Base-by-base conservation (phyloP, 2,888 invertebrate species). In the Melipona bicolor region DNA sequence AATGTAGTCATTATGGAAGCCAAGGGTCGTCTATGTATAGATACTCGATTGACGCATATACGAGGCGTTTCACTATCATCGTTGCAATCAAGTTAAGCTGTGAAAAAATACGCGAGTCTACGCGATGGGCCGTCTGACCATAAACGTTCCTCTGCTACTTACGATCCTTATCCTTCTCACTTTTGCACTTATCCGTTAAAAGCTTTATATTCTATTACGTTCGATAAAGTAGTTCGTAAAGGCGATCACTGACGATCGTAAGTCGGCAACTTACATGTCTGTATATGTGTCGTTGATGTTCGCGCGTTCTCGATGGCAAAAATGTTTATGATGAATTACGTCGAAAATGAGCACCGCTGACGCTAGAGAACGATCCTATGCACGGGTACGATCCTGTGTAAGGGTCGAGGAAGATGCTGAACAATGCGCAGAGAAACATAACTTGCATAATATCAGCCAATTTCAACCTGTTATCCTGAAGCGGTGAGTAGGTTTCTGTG, bases 371-470 rank as follows among this genome's bases (percentile, higher is more conserved):
- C 72, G 74, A 78, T 67, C 64, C 54, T 79, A 62, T 71, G 56
- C 54, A 56, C 64, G 64, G 80, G 27, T 27, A 27, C 27, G 27
- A 27, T 27, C 27, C 27, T 27, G 27, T 64, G 27, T 78, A 83
- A 85, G 86, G 82, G 84, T 78, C 67, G 68, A 77, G 72, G 64
- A 82, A 82, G 54, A 71, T 73, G 78, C 61, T 75, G 83, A 85
- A 89, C 89, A 89, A 89, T 90, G 84, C 87, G 79, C 74, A 36
- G 71, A 71, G 88, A 86, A 88, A 91, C 91, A 91, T 90, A 91
- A 91, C 90, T 90, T 84, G 89, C 88, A 87, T 89, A 88, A 82
- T 87, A 90, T 88, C 89, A 90, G 89, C 81, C 89, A 91, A 91
- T 91, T 89, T 88, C 86, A 82, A 73, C 79, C 82, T 67, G 75